Conservation (phyloP, 2,888 invertebrate genomes). For the Philereme transversata region DNA sequence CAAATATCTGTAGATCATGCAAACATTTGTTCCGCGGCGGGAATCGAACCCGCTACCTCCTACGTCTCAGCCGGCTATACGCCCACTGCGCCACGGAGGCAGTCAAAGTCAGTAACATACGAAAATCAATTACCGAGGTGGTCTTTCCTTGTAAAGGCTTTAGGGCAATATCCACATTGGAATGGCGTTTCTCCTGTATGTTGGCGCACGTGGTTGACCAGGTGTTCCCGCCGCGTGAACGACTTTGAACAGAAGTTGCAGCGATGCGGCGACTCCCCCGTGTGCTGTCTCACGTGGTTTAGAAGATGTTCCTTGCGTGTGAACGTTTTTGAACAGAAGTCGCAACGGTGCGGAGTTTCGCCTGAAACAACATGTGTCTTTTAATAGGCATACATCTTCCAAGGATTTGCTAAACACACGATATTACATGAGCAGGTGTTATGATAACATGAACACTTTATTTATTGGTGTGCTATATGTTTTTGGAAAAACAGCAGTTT, state of each 20-base stretch:
- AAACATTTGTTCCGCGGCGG: no score
- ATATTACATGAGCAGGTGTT: no score
- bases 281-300: conserved; percentile 91
- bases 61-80: no score
- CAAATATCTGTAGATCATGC: no score
- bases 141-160: conserved; percentile 93
- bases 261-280: conserved; percentile 92
- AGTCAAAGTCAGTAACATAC: no score
- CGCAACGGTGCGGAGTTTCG: conserved; percentile 90
- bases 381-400: not conserved
- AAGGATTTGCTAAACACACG: no score
- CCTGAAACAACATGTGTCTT: conserved; percentile 59
- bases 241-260: conserved; percentile 94
- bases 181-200: conserved; percentile 91
- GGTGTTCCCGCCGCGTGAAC: conserved; percentile 93
- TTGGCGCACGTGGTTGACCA: conserved; percentile 93
- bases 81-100: no score
- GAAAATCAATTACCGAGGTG: conserved; percentile 82
- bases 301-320: conserved; percentile 90
- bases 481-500: no score
- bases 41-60: no score
- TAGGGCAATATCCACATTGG: conserved; percentile 93
- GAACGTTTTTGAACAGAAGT: conserved; percentile 91
- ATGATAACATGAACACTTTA: no score
- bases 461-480: no score